Base-by-base conservation (phyloP, 2,797 vertebrate species). In the Tenualosa thibaudeaui region DNA sequence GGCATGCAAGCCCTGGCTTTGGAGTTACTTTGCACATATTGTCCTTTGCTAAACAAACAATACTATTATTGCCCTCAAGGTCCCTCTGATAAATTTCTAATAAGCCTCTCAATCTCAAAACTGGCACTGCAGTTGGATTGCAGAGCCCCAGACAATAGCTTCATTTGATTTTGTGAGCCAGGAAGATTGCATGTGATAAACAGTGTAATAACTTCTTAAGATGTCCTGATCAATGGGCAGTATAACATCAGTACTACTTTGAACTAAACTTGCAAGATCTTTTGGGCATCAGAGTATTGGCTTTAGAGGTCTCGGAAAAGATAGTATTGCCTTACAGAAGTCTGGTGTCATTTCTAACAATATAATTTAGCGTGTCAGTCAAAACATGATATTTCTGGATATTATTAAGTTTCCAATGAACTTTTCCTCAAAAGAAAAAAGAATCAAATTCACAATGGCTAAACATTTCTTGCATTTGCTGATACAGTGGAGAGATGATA, bases 41-140 rank as follows among this genome's bases (percentile, higher is more conserved):
- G 65, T 88, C 86, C 83, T 89, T 86, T 86, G 81, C 85, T 83
- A 85, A 88, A 87, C 81, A 88, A 88, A 86, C 86, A 85, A 17
- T n/a, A 60, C 82, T 37, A 82, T 50, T 68, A 53, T 68, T 83
- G 86, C 58, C 60, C 82, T 71, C 88, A 17, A 86, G 82, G 78
- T 81, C 53, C 81, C 81, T 50, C 68, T 84, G 83, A 88, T 87
- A 37, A 83, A 84, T 85, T 85, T 88, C 85, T 88, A 89, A 90
- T 90, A 85, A 86, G 87, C 37, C 5, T 75, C 37, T 75, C 68
- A 40, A 43, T 75, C 68, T 75, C 31, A 17, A 37, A 19, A 43
- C 19, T 75, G 68, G 68, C 68, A 43, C 31, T 1, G 17, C 31
- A 75, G 68, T 3, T 75, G 15, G 37, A 75, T 43, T 24, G 68